Percentiles rank a stretch among this genome's conserved stretches.
Conservation (phyloP, 2,797 vertebrate genomes). For the Gymnocypris eckloni region DNA sequence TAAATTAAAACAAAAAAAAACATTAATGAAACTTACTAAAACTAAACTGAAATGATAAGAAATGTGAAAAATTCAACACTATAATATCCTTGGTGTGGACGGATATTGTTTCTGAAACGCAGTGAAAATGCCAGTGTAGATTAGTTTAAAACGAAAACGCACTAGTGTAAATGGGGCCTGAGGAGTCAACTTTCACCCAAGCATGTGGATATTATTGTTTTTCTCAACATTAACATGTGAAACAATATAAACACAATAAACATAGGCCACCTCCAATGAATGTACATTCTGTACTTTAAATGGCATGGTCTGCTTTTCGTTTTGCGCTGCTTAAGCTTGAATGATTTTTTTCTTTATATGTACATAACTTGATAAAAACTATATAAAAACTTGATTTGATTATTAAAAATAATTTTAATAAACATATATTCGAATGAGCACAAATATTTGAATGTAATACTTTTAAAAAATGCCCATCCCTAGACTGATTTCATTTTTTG, state of each 20-base stretch:
- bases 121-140: neutral
- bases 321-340: no score
- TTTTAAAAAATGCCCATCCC: neutral
- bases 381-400: no score
- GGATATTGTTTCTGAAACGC: neutral
- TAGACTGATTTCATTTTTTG: neutral
- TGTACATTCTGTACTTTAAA: no score
- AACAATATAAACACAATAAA: neutral
- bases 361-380: no score
- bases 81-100: neutral
- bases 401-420: no score
- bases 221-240: neutral
- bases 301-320: no score
- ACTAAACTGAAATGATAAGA: no score
- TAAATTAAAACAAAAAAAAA: no score
- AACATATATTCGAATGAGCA: neutral
- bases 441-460: neutral
- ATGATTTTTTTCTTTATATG: no score
- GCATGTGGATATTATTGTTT: neutral
- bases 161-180: neutral
- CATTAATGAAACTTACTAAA: no score
- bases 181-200: neutral
- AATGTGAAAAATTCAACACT: no score
- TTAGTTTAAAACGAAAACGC: neutral
- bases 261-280: no score